phyloP scores from a whole-genome alignment of 2,113 vertebrate species.

The Vulpes lagopus region DNA sequence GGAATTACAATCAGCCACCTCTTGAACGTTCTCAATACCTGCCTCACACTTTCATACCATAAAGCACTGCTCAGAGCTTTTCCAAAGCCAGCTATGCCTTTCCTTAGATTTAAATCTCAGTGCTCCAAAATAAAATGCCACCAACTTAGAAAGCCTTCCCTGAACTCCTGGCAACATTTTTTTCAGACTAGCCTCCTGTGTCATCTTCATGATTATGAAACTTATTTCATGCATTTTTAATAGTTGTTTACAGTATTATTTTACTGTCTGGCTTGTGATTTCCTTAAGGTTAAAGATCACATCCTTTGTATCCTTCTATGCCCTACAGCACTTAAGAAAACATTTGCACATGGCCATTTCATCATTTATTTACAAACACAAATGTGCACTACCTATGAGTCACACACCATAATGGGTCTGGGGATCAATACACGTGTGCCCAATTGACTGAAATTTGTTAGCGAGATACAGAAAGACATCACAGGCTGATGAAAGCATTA shows the following conservation, averaged over 20 bases:
- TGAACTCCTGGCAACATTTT: too few relatives aligned
- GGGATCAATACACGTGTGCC: slow-evolving; percentile 48
- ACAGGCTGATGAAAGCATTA: neutral
- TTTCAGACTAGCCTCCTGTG: neutral
- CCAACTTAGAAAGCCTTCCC: neutral
- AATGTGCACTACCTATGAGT: neutral
- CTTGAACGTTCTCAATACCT: neutral
- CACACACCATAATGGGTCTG: slow-evolving; percentile 34
- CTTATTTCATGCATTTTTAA: neutral
- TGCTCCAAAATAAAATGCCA: neutral
- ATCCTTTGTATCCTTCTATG: neutral
- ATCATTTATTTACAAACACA: slow-evolving; percentile 72
- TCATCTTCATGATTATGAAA: neutral
- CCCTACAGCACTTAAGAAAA: slow-evolving; percentile 3
- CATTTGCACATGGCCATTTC: slow-evolving; percentile 29
- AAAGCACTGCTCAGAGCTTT: neutral
- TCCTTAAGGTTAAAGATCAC: slow-evolving; percentile 37
- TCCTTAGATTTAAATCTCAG: neutral
- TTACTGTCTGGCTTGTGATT: neutral
- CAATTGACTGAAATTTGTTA: slow-evolving; percentile 27
- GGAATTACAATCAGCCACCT: fast-evolving
- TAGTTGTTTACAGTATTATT: neutral
- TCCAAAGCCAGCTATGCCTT: neutral
- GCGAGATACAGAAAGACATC: neutral
- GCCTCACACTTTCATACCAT: fast-evolving